Percentiles rank a stretch among this genome's conserved stretches.
Conservation (phyloP, 2,113 vertebrate genomes). For the Brevimyrus niger region DNA sequence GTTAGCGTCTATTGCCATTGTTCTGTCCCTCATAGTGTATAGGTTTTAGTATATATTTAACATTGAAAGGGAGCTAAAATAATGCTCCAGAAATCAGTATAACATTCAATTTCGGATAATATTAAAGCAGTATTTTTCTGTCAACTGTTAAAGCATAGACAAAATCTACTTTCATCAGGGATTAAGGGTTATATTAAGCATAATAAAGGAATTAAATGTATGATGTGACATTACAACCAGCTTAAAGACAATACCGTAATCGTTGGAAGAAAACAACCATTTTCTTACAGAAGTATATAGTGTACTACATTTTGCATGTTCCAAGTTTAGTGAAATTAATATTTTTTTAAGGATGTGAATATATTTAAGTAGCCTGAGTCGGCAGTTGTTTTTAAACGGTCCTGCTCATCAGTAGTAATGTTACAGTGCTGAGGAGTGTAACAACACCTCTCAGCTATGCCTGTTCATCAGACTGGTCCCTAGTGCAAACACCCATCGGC, state of each 20-base stretch:
- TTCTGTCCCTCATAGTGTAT: neutral
- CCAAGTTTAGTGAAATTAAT: neutral
- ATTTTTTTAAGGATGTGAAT: neutral
- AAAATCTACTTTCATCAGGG: neutral
- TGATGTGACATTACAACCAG: neutral
- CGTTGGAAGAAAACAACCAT: neutral
- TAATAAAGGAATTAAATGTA: neutral
- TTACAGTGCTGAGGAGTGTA: no score
- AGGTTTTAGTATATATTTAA: neutral
- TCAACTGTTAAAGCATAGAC: neutral
- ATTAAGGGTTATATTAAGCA: neutral
- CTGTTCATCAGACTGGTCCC: neutral
- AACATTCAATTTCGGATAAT: neutral
- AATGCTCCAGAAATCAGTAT: neutral
- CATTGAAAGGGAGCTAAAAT: neutral
- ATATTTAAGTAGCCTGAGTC: neutral
- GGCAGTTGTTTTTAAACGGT: neutral
- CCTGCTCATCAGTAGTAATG: no score
- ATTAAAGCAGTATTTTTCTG: neutral
- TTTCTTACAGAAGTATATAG: neutral
- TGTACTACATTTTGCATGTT: neutral
- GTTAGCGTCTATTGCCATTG: neutral
- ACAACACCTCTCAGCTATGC: no score
- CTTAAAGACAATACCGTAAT: neutral
- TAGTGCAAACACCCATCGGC: neutral